A percentile compares a stretch with the other conserved stretches of the same genome.
Conservation (phyloP, 2,888 invertebrate genomes). For the Xestia ashworthii region DNA sequence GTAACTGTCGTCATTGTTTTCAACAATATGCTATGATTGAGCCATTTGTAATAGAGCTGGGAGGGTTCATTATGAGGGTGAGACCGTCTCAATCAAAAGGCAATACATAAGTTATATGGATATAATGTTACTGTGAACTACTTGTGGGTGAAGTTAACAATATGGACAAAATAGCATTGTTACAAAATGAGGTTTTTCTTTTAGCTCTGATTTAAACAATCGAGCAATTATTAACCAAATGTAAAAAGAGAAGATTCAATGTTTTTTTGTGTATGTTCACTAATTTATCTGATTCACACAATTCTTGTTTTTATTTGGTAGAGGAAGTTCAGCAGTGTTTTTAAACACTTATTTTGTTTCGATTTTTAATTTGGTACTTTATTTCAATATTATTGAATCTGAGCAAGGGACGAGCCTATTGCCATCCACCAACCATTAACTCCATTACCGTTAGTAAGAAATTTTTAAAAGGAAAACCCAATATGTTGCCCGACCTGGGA, state of each 20-base stretch:
- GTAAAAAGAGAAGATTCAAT: neutral
- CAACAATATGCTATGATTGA: conserved; percentile 47
- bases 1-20: conserved; percentile 12
- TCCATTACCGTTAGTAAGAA: no score
- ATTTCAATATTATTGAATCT: neutral
- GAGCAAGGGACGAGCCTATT: neutral
- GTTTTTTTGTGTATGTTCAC: neutral
- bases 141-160: neutral
- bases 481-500: neutral
- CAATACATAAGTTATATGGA: neutral
- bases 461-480: neutral
- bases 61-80: conserved; percentile 1
- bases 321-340: neutral
- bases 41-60: conserved; percentile 25
- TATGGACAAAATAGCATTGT: neutral
- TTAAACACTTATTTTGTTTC: neutral
- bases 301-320: neutral
- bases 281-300: neutral
- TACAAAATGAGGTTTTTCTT: neutral
- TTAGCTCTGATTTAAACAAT: neutral
- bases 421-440: no score
- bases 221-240: neutral
- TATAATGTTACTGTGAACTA: neutral
- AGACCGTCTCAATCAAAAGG: conserved; percentile 26
- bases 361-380: neutral